Evolutionary conservation across 2,113 vertebrate genomes (phyloP).

Genomic region (Sturnus vulgaris): DNA sequence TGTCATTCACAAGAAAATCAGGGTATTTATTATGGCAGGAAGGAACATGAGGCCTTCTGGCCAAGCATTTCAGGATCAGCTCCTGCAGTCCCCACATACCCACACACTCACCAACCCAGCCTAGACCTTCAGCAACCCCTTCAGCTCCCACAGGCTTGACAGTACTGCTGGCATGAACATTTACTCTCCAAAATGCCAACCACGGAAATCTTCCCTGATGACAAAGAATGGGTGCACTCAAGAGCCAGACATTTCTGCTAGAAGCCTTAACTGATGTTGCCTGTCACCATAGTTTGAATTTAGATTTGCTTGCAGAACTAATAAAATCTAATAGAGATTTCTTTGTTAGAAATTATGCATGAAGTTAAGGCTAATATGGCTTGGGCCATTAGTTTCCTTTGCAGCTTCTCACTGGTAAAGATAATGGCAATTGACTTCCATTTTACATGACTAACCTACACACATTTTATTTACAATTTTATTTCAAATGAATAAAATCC

Average conservation of each 20-base stretch:
- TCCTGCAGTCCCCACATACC: neutral
- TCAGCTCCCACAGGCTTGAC: neutral
- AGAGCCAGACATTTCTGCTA: neutral
- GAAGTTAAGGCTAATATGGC: neutral
- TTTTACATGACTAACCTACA: neutral
- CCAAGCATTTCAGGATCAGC: neutral
- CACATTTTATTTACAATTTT: neutral
- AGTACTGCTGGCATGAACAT: neutral
- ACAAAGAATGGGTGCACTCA: neutral
- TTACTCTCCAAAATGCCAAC: neutral
- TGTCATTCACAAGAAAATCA: neutral
- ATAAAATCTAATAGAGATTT: neutral
- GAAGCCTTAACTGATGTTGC: neutral
- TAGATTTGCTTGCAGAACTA: neutral
- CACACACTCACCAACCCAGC: neutral
- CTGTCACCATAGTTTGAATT: neutral
- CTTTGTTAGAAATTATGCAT: neutral
- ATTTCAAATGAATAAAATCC: neutral
- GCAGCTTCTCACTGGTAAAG: neutral
- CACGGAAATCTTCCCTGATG: neutral
- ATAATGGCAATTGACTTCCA: neutral
- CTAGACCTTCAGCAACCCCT: neutral
- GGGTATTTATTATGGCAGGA: neutral
- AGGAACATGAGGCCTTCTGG: neutral
- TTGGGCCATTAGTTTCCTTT: neutral